Conservation (phyloP, 2,888 invertebrate genomes). For the Anaspis maculata region DNA sequence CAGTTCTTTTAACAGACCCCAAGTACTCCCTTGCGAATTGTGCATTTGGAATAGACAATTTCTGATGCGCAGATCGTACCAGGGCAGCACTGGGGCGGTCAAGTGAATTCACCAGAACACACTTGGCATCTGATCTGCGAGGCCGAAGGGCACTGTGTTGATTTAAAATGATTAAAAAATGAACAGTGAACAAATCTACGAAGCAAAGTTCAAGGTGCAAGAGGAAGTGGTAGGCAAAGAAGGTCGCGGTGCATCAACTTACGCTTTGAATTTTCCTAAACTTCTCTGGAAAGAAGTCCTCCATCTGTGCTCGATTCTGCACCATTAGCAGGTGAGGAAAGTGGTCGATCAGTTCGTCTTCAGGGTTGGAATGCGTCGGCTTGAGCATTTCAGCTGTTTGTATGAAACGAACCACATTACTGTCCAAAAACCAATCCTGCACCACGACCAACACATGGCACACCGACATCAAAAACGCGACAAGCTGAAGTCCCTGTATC, state of each 20-base stretch:
- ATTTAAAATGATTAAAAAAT: too few relatives aligned
- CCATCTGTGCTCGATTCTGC: constrained; percentile 70
- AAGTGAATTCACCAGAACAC: too few relatives aligned
- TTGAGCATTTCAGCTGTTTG: constrained; percentile 82
- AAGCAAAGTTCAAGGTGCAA: too few relatives aligned
- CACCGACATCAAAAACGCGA: constrained; percentile 78
- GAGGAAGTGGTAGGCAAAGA: too few relatives aligned
- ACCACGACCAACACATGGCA: constrained; percentile 85
- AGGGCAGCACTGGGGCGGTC: too few relatives aligned
- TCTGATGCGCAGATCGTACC: too few relatives aligned
- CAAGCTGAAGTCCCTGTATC: constrained; percentile 66
- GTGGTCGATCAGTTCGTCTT: constrained; percentile 63
- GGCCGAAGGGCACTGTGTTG: too few relatives aligned
- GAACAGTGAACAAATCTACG: too few relatives aligned
- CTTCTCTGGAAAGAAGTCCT: constrained; percentile 58
- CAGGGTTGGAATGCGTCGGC: constrained; percentile 61
- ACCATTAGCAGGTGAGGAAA: constrained; percentile 77
- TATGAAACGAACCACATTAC: constrained; percentile 71
- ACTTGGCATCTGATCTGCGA: too few relatives aligned
- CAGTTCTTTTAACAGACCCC: too few relatives aligned
- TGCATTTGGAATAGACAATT: too few relatives aligned
- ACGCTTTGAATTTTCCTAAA: constrained; percentile 55
- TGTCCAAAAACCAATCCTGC: constrained; percentile 83
- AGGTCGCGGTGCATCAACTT: too few relatives aligned
- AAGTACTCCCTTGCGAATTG: constrained; percentile 19